Base-by-base conservation (phyloP, 1,140 invertebrate species). In the Apis mellifera region DNA sequence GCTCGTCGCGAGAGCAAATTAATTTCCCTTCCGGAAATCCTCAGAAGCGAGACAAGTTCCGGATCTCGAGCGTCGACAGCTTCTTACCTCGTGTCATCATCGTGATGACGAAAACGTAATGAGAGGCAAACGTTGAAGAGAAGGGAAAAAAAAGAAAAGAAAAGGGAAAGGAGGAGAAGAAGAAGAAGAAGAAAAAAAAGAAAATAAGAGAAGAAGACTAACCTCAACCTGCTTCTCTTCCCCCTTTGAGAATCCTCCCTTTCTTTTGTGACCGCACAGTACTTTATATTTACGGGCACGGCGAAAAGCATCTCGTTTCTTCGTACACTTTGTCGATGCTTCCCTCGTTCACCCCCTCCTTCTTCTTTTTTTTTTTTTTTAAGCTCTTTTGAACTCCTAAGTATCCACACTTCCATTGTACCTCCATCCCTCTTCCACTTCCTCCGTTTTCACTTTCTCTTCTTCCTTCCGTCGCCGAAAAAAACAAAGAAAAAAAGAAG, bases 331-430 rank as follows among this genome's bases (percentile, higher is more conserved):
- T n/a, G 71, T 23, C 71, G 26, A 73, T 74, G 26, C 50, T 77
- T 71, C 55, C 23, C 65, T 70, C 19, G 42, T 79, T 69, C 57
- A 71, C 32, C 77, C 68, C 52, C 17, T 66, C 55, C 42, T 8
- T 59, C 17, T 19, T 32, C 19, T 73, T 32, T 19, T 32, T 23
- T 73, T 42, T 64, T 50, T 50, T 69, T 50, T 23, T 23, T 57
- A 50, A 69, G 69, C 23, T 60, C 68, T 62, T 79, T 71, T 62
- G 48, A 62, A 71, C 23, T 69, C 19, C 48, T 32, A 48, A 60
- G 66, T 62, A 71, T 54, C 77, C 9, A 62, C 57, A n/a, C 42
- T 32, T 42, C 77, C 48, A 78, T 78, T 78, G 55, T 78, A n/a
- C 19, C 9, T 5, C 48, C 52, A 23, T 75, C 60, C 59, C 64